These are phyloP conservation scores for Epinotia bilunana DNA, from an alignment of 2,888 invertebrate species.

Conservation along the genomic window DNA sequence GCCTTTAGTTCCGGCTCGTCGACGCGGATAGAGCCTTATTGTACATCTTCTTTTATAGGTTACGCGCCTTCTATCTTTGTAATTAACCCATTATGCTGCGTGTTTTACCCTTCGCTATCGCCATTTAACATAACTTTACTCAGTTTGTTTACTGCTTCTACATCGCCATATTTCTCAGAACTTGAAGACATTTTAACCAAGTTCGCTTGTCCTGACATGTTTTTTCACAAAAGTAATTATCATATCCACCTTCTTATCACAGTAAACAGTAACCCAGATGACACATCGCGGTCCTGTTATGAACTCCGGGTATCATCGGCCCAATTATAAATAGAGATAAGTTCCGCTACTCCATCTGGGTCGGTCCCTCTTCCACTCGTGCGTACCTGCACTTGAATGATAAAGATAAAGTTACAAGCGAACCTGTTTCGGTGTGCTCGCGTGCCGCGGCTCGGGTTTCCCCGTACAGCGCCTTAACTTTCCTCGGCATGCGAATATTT, in stretches of 20 bases:
- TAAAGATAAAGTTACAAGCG: slow-evolving; percentile 58
- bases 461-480: slow-evolving; percentile 64
- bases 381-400: slow-evolving; percentile 30
- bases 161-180: background rate
- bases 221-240: slow-evolving; percentile 47
- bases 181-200: background rate
- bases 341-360: slow-evolving; percentile 65
- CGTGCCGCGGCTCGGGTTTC: slow-evolving; percentile 67
- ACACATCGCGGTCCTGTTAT: slow-evolving; percentile 64
- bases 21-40: slow-evolving; percentile 27
- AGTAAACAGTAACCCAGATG: slow-evolving; percentile 56
- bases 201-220: slow-evolving; percentile 34
- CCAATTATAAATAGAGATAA: slow-evolving; percentile 78
- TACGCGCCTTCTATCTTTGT: slow-evolving; percentile 10
- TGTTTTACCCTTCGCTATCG: slow-evolving; percentile 1
- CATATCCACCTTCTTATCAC: slow-evolving; percentile 45
- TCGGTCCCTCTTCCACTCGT: slow-evolving; percentile 54
- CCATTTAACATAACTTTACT: slow-evolving; percentile 22
- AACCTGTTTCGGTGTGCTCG: slow-evolving; percentile 58
- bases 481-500: slow-evolving; percentile 60
- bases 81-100: slow-evolving; percentile 24
- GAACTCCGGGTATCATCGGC: slow-evolving; percentile 58
- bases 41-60: slow-evolving; percentile 21
- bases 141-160: slow-evolving; percentile 6
- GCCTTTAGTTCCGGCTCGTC: slow-evolving; percentile 57